A percentile compares a stretch with the other conserved stretches of the same genome.
Conservation (phyloP, 2,888 invertebrate genomes). For the Xestia xanthographa region DNA sequence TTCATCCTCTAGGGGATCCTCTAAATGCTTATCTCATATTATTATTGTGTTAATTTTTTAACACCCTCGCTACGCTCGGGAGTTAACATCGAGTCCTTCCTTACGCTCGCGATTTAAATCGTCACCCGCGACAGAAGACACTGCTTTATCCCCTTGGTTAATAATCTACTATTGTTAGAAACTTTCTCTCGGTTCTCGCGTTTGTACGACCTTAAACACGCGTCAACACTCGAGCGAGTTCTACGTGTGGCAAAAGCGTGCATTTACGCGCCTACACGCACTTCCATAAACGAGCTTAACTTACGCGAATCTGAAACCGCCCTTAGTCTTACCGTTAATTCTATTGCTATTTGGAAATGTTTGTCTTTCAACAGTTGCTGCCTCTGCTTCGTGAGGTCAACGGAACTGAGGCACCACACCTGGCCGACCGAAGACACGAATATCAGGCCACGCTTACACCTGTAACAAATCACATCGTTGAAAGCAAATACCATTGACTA, state of each 20-base stretch:
- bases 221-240: neutral
- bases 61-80: too few species aligned
- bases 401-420: slow-evolving; percentile 96
- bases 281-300: neutral
- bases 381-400: slow-evolving; percentile 96
- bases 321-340: slow-evolving; percentile 93
- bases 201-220: neutral
- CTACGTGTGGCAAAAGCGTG: neutral
- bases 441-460: slow-evolving; percentile 94
- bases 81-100: too few species aligned
- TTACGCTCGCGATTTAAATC: too few species aligned
- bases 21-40: too few species aligned
- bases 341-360: slow-evolving; percentile 98
- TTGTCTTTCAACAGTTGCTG: slow-evolving; percentile 96
- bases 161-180: too few species aligned
- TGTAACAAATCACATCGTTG: slow-evolving; percentile 68
- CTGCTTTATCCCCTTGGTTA: too few species aligned
- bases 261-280: neutral
- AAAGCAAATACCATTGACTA: neutral
- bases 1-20: too few species aligned
- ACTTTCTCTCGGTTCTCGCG: neutral
- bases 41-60: too few species aligned
- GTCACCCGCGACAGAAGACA: too few species aligned
- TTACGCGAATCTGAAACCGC: neutral
- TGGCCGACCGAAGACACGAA: slow-evolving; percentile 97